These are phyloP conservation scores for Nipponia nippon DNA, from an alignment of 2,113 vertebrate species.

Conservation along the genomic window DNA sequence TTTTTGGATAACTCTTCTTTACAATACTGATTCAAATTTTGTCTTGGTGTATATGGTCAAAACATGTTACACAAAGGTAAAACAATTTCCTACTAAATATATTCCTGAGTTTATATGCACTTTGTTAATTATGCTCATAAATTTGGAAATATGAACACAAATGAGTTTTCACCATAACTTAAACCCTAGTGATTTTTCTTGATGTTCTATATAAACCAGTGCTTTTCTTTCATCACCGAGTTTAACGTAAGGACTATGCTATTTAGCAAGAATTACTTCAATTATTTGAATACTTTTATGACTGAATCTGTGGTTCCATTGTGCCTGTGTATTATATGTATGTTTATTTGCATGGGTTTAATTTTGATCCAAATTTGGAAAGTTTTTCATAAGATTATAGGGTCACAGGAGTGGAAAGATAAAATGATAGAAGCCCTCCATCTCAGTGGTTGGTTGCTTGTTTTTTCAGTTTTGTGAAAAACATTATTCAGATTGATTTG, in stretches of 20 bases:
- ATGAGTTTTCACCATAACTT: background rate
- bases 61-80: background rate
- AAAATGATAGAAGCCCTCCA: background rate
- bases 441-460: background rate
- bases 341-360: background rate
- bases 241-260: background rate
- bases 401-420: background rate
- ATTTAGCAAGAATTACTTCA: background rate
- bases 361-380: background rate
- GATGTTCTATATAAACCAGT: background rate
- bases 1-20: background rate
- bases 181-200: background rate
- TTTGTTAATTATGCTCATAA: background rate
- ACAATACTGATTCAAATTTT: background rate
- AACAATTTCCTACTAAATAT: background rate
- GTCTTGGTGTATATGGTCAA: background rate
- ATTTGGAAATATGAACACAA: background rate
- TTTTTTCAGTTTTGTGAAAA: background rate
- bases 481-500: background rate
- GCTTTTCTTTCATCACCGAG: background rate
- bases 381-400: fast-evolving
- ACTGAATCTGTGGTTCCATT: background rate
- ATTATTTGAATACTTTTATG: background rate
- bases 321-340: background rate
- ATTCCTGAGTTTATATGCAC: background rate